Percentiles rank a stretch among this genome's conserved stretches.
Conservation (phyloP, 37 sponge, comb jelly and placozoan species). For the Haliclona indistincta region DNA sequence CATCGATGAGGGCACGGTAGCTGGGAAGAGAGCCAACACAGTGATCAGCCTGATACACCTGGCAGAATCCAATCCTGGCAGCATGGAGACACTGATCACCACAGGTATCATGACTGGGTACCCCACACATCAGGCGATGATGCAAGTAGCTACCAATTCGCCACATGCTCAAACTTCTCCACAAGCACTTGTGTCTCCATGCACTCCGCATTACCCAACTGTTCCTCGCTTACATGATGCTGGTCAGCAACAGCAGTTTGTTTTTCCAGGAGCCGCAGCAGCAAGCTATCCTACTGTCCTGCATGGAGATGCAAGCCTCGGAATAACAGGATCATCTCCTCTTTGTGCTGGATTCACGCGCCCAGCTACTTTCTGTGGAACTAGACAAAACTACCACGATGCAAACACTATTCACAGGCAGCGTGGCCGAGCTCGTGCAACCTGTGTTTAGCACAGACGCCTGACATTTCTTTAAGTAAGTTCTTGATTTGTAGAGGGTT, state of each 20-base stretch:
- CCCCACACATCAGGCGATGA: too few species aligned
- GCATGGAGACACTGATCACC: neutral
- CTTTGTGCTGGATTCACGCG: neutral
- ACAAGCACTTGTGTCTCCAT: neutral
- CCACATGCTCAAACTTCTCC: neutral
- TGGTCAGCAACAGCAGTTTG: neutral
- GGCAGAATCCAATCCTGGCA: neutral
- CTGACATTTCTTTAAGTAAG: too few species aligned
- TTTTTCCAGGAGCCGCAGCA: neutral
- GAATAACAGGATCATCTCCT: neutral
- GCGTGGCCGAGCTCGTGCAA: too few species aligned
- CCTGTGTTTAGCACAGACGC: too few species aligned
- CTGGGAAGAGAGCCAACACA: too few species aligned
- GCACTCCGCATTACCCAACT: neutral
- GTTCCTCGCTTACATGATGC: neutral
- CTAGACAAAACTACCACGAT: neutral
- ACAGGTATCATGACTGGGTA: too few species aligned
- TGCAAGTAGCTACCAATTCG: too few species aligned
- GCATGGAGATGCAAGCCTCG: neutral
- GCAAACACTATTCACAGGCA: neutral
- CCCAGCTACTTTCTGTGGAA: neutral
- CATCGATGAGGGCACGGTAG: too few species aligned
- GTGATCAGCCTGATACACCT: too few species aligned
- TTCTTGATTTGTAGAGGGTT: too few species aligned
- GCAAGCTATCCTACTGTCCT: neutral